Conservation (phyloP, 2,797 vertebrate species). For the Myotis daubentonii region DNA sequence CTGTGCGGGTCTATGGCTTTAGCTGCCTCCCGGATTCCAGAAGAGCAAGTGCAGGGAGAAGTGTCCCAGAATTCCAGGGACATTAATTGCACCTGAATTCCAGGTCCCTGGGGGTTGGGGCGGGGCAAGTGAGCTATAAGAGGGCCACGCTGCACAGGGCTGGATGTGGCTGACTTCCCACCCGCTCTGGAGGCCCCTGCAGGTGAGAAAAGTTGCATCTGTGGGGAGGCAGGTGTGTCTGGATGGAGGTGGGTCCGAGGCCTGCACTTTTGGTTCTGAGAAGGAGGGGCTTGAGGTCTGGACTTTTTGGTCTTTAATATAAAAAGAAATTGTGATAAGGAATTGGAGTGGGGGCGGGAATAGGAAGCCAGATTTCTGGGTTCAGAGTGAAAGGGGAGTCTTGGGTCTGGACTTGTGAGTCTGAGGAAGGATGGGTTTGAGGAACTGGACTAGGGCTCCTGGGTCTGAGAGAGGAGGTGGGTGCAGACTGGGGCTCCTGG, state of each 20-base stretch:
- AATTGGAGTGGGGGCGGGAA: background rate
- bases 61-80: background rate
- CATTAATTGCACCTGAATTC: background rate
- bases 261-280: background rate
- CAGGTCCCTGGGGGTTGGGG: constrained; percentile 6
- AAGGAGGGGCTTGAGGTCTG: background rate
- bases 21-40: constrained; percentile 5
- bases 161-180: background rate
- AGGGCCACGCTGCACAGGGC: background rate
- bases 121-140: constrained; percentile 22
- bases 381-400: background rate
- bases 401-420: background rate
- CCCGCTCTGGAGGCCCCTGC: accelerated
- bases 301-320: background rate
- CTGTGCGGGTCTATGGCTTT: background rate
- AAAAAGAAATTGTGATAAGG: background rate
- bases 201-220: constrained; percentile 5
- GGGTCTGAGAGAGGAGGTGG: background rate
- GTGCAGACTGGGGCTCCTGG: too few relatives aligned
- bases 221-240: background rate
- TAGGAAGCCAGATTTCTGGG: background rate
- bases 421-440: too few relatives aligned
- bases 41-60: background rate
- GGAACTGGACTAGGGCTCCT: background rate
- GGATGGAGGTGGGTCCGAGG: background rate